Conservation (phyloP, 2,113 vertebrate species). For the Bothrops jararaca region DNA sequence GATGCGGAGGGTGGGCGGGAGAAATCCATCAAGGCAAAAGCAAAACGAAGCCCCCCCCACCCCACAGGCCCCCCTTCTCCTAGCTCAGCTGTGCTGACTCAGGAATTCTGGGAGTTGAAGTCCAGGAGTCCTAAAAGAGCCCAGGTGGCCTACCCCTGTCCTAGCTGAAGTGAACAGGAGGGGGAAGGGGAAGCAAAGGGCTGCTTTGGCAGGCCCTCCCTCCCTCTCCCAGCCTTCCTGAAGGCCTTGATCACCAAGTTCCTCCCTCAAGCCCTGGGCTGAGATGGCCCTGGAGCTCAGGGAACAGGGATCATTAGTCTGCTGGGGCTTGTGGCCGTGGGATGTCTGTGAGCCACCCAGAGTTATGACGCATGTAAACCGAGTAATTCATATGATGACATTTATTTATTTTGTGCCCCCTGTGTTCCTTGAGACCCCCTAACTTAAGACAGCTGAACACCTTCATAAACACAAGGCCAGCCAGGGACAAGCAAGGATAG, state of each 20-base stretch:
- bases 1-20: not conserved
- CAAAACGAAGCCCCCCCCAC: too few species aligned
- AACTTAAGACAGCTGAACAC: not conserved
- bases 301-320: not conserved
- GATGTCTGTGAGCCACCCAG: not conserved
- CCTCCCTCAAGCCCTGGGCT: not conserved
- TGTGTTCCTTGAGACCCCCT: not conserved
- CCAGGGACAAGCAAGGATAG: not conserved
- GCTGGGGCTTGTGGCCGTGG: not conserved
- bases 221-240: not conserved
- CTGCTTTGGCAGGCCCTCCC: not conserved
- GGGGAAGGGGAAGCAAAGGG: not conserved
- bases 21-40: too few species aligned
- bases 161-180: too few species aligned
- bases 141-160: too few species aligned
- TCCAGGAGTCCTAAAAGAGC: too few species aligned
- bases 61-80: too few species aligned
- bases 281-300: not conserved
- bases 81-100: too few species aligned
- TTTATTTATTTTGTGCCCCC: not conserved
- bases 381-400: not conserved
- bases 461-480: not conserved
- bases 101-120: too few species aligned
- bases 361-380: not conserved
- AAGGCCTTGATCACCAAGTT: accelerated